Evolutionary conservation across 1,140 invertebrate genomes (phyloP), one percentile per base, ranked within the genome.

Genomic region (Delia radicum): DNA sequence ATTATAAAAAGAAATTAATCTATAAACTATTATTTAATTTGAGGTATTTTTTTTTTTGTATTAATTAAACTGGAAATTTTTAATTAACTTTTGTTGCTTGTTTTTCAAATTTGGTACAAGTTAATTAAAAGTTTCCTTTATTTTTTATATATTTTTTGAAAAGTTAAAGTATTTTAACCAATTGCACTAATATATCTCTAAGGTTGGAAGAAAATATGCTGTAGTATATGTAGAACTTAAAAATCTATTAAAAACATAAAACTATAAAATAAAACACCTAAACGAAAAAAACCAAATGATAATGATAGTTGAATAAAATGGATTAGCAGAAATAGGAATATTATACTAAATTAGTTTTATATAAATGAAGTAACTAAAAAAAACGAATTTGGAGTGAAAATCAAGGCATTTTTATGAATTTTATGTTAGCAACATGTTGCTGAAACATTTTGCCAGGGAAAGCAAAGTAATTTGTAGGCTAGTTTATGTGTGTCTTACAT

Each of bases 91-190:
- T n/a, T 42, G 8, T 46, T 46, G 24, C 2, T n/a, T 37, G n/a
- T 37, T 1, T 18, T 37, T 31, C 37, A 63, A 27, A 63, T 63
- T 12, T 24, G 55, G 8, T 2, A 15, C 28, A 3, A 27, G 13
- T 18, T 63, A 37, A n/a, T n/a, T n/a, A n/a, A 1, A 33, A 33
- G 33, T 33, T 33, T 7, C 6, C 10, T 72, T 0, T 72, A 8
- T 71, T 29, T 42, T 72, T 72, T 72, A 1, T 31, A 31, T 46
- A 26, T 46, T 24, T 13, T 46, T 42, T 72, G 26, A 42, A 46
- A 31, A 31, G 46, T 75, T 48, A n/a, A n/a, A 48, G 2, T 74
- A 28, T 46, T 69, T 69, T 37, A 69, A 69, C 65, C 65, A 69
- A 69, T 69, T 69, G 65, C 65, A 69, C 65, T 69, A 69, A 33